Percentiles rank a stretch among this genome's conserved stretches.
Evolutionary conservation across 2,888 invertebrate genomes (phyloP).

Genomic region (Nebria salina): DNA sequence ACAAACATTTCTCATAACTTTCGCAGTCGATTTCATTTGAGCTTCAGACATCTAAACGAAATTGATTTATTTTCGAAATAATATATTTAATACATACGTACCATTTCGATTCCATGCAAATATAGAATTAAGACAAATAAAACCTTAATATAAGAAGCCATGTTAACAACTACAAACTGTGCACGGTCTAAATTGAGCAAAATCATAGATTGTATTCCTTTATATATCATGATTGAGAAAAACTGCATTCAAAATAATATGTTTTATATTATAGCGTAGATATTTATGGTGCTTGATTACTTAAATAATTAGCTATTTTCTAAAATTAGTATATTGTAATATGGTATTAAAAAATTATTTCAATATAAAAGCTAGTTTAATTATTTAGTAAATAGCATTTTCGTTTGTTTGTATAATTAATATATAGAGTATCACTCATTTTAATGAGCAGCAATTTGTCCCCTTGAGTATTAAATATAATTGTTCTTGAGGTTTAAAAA

Average conservation of each 20-base stretch:
- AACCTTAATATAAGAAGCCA: conserved; percentile 28
- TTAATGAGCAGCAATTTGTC: not conserved
- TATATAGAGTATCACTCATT: not conserved
- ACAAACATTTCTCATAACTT: conserved; percentile 71
- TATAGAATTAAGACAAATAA: conserved; percentile 49
- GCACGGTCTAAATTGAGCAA: not conserved
- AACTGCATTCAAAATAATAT: not conserved
- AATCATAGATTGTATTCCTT: not conserved
- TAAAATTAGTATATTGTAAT: not conserved
- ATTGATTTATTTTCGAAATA: not conserved
- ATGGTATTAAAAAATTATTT: not conserved
- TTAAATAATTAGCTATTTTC: not conserved
- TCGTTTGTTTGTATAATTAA: not conserved
- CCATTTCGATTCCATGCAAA: conserved; percentile 59
- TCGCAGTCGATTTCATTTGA: conserved; percentile 70
- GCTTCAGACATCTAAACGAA: conserved; percentile 58
- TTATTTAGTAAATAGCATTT: not conserved
- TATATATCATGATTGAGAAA: not conserved
- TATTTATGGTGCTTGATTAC: not conserved
- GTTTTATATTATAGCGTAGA: too few relatives aligned
- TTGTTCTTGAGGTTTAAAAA: too few relatives aligned
- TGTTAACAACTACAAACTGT: conserved; percentile 44
- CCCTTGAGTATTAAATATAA: not conserved
- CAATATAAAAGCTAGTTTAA: not conserved
- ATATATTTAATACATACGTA: conserved; percentile 3